Percentiles rank a stretch among this genome's conserved stretches.
phyloP scores from a whole-genome alignment of 2,797 vertebrate genomes.

The Dermochelys coriacea region DNA sequence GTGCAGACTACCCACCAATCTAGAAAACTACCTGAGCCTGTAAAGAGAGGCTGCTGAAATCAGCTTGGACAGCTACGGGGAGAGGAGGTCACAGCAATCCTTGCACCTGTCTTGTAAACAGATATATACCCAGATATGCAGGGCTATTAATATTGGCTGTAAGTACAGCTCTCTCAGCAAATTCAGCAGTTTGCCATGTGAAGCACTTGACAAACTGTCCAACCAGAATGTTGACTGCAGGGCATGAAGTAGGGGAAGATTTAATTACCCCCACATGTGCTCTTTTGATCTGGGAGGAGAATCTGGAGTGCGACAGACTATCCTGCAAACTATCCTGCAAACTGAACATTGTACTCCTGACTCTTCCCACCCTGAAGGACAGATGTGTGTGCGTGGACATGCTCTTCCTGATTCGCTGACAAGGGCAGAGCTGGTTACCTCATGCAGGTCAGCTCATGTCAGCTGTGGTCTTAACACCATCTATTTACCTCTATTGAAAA shows the following conservation, averaged over 20 bases:
- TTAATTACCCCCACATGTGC: neutral
- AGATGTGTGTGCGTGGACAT: no score
- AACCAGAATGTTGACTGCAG: neutral
- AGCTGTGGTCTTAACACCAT: neutral
- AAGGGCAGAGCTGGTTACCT: neutral
- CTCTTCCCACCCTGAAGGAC: no score
- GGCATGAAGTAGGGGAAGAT: neutral
- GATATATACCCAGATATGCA: slow-evolving; percentile 31
- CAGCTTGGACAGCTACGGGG: neutral
- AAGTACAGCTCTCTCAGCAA: neutral
- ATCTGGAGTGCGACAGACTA: neutral
- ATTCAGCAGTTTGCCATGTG: neutral
- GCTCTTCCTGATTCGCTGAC: neutral
- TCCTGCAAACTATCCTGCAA: neutral
- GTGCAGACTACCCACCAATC: neutral
- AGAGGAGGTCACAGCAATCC: neutral
- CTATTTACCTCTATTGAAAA: neutral
- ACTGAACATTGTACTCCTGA: neutral
- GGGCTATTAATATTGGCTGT: slow-evolving; percentile 36
- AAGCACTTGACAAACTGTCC: neutral
- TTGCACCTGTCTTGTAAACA: slow-evolving; percentile 46
- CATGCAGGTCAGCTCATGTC: slow-evolving; percentile 18
- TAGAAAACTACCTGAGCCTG: neutral
- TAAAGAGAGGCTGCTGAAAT: neutral
- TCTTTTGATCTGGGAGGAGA: neutral